A percentile compares a stretch with the other conserved stretches of the same genome.
These are phyloP conservation scores for Hydrotaea diabolus DNA, from an alignment of 2,888 invertebrate genomes.

Conservation along the genomic window DNA sequence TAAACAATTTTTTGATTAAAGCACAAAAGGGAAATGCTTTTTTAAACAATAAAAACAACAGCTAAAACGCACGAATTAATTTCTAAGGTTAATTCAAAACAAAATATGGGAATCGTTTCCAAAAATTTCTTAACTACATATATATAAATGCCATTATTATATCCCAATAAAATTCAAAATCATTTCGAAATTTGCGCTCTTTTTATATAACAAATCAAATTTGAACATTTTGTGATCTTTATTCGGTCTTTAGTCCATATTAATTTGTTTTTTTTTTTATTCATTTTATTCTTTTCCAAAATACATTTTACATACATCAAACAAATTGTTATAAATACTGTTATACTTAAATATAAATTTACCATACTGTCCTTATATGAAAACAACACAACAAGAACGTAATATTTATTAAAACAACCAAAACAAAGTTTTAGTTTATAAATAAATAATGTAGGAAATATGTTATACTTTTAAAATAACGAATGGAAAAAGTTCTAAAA, in stretches of 20 bases:
- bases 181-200: conserved; percentile 30
- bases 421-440: conserved; percentile 41
- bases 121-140: conserved; percentile 15
- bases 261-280: conserved; percentile 45
- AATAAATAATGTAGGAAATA: conserved; percentile 53
- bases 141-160: conserved; percentile 10
- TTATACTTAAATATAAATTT: conserved; percentile 43
- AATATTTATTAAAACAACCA: conserved; percentile 33
- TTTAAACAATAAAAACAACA: conserved; percentile 48
- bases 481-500: not conserved
- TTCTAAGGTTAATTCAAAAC: conserved; percentile 35
- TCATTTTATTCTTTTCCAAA: conserved; percentile 43
- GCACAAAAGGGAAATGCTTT: conserved; percentile 62
- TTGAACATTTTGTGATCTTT: conserved; percentile 59
- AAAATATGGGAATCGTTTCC: not conserved
- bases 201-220: conserved; percentile 36
- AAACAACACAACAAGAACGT: conserved; percentile 25
- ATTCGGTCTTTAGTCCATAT: conserved; percentile 43
- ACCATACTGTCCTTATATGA: conserved; percentile 57
- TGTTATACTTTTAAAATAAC: conserved; percentile 35
- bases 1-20: conserved; percentile 50
- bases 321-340: conserved; percentile 56
- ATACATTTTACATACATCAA: conserved; percentile 32
- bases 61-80: conserved; percentile 69
- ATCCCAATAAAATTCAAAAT: not conserved